phyloP scores from a whole-genome alignment of 2,113 vertebrate genomes.

The Ctenodactylus gundi region DNA sequence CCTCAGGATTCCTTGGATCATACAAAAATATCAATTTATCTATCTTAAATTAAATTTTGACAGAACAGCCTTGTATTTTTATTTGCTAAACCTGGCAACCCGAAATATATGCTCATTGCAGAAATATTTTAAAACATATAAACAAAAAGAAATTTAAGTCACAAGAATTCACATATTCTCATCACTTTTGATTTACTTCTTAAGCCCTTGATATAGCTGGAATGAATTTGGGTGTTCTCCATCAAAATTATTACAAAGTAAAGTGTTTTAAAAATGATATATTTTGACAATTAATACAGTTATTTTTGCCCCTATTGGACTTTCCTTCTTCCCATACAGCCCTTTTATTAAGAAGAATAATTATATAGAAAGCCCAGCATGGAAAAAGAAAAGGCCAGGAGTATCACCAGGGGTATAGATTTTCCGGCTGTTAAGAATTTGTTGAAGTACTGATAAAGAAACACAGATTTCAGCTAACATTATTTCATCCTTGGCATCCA shows the following conservation, averaged over 20 bases:
- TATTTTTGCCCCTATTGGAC: background rate
- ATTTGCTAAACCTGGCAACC: background rate
- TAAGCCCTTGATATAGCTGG: background rate
- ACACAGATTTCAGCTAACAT: background rate
- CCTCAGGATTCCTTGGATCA: background rate
- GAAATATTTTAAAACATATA: background rate
- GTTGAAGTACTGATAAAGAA: background rate
- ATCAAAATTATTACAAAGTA: background rate
- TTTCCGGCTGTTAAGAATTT: background rate
- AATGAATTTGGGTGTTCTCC: background rate
- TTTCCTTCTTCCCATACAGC: background rate
- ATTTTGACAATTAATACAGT: background rate
- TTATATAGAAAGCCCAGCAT: background rate
- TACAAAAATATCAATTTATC: background rate
- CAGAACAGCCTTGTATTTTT: background rate
- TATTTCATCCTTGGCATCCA: background rate
- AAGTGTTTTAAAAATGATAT: background rate
- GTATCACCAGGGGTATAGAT: background rate
- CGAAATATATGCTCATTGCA: background rate
- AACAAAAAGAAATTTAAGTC: background rate
- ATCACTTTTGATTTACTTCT: background rate
- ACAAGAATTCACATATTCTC: background rate
- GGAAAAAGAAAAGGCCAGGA: background rate
- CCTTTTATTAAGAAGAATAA: background rate
- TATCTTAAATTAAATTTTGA: conserved; percentile 22